phyloP scores from a whole-genome alignment of 2,797 vertebrate genomes.

The Scyliorhinus canicula region DNA sequence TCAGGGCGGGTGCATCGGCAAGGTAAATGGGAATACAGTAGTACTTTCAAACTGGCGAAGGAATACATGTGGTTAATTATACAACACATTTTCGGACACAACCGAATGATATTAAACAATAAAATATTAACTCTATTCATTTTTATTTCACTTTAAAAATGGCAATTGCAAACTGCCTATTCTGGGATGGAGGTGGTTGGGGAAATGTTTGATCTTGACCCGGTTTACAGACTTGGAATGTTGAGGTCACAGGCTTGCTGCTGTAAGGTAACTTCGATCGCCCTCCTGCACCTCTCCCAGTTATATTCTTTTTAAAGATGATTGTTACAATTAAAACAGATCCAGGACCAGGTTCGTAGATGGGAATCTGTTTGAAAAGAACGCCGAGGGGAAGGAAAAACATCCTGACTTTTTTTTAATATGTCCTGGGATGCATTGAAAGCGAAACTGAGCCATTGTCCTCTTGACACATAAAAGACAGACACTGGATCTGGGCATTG shows the following conservation, averaged over 20 bases:
- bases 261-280: not conserved
- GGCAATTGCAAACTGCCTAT: not conserved
- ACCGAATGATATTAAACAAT: not conserved
- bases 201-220: not conserved
- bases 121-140: not conserved
- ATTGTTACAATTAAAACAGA: not conserved
- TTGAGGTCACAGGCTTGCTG: not conserved
- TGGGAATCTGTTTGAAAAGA: not conserved
- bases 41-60: not conserved
- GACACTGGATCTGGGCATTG: slow-evolving; percentile 13
- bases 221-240: not conserved
- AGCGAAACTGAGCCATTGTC: not conserved
- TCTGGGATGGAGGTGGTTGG: not conserved
- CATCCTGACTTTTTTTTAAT: not conserved
- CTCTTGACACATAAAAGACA: slow-evolving; percentile 22
- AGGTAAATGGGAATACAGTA: not conserved
- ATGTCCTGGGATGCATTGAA: not conserved
- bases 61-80: not conserved
- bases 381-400: not conserved
- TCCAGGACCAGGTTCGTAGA: not conserved
- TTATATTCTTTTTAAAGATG: not conserved
- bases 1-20: not conserved
- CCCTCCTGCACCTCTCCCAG: not conserved
- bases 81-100: not conserved
- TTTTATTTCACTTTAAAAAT: not conserved